A percentile compares a stretch with the other conserved stretches of the same genome.
These are phyloP conservation scores for Protobothrops flavoviridis DNA, from an alignment of 2,113 vertebrate genomes.

Conservation along the genomic window DNA sequence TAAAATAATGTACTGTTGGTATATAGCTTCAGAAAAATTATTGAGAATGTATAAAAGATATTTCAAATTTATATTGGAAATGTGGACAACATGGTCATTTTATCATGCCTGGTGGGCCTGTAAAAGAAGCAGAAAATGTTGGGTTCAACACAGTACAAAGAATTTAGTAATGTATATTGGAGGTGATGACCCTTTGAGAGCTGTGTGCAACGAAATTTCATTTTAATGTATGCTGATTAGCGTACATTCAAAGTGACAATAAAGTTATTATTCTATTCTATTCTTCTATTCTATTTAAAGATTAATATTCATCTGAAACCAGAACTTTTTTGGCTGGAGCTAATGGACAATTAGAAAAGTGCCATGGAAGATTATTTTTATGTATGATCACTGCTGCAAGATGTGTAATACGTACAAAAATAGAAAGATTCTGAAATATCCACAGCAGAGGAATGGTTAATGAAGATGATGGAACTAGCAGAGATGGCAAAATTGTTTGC, in stretches of 20 bases:
- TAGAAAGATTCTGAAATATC: neutral
- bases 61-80: neutral
- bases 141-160: neutral
- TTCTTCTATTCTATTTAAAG: neutral
- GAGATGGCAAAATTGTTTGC: neutral
- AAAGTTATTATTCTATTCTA: no score
- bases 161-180: neutral
- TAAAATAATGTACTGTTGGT: neutral
- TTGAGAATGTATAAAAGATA: neutral
- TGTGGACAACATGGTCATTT: neutral
- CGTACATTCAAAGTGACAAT: no score
- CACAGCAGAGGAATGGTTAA: neutral
- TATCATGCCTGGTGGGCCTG: neutral
- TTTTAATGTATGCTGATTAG: no score
- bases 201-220: no score
- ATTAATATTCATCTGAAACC: neutral
- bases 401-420: neutral
- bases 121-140: neutral
- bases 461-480: neutral
- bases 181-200: no score
- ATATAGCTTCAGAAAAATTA: neutral
- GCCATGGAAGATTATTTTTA: neutral
- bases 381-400: neutral
- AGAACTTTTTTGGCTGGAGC: neutral
- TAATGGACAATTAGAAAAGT: neutral